Evolutionary conservation across 1,140 invertebrate genomes (phyloP), one percentile per base, ranked within the genome.

Genomic region (Cydia fagiglandana): DNA sequence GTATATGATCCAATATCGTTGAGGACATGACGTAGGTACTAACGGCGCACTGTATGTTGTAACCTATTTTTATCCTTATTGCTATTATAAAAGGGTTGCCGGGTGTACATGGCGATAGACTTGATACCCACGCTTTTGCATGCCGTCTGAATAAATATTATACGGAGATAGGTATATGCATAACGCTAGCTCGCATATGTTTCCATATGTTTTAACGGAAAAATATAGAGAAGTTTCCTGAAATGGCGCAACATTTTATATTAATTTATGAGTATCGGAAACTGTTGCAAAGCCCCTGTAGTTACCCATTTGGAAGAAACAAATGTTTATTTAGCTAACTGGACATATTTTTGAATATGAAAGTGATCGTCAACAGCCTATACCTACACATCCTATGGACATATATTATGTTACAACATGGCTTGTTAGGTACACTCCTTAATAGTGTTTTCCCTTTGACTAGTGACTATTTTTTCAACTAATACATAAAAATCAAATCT

Each of bases 111-210:
- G 66, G 66, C n/a, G 66, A 70, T 70, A 41, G n/a, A 70, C 66
- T 41, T 70, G 66, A 45, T 70, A 70, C 66, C 66, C 66, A 70
- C 66, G 28, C 64, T 34, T 70, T 70, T 70, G 66, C 66, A 70
- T 45, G 66, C 66, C 7, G 66, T 38, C 66, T 70, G 66, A 70
- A 70, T 70, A 70, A 70, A 70, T 70, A 70, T 70, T 70, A 66
- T 66, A 70, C 66, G 66, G 9, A 17, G 34, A 38, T 70, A 17
- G 34, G 17, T 70, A 38, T 70, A 70, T 70, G 66, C 66, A 38
- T 70, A 17, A 70, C 66, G 66, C 34, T 70, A 70, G 66, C 66
- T 70, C 34, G n/a, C 34, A 1, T 41, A 41, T 70, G 15, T 70
- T 41, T 6, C 7, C 66, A 2, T 15, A 6, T 34, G 28, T 70